Evolutionary conservation across 1,140 invertebrate species (phyloP), one percentile per base, ranked within the genome.

Genomic region (Amyelois transitella): DNA sequence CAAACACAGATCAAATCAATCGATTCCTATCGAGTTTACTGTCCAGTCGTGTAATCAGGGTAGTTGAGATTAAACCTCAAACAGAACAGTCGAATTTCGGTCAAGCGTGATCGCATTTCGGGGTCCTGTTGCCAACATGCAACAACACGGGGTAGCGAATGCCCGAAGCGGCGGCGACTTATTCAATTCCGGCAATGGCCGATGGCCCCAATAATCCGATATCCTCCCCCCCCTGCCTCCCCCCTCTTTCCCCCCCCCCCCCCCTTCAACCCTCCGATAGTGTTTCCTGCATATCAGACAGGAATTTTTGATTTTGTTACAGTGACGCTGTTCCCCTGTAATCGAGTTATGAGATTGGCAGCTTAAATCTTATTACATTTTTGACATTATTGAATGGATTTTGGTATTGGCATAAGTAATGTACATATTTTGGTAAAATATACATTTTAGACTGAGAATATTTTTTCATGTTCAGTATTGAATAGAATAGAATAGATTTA

Each of bases 171-270:
- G 61, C 56, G 6, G 53, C 12, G 44, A 53, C 43, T 63, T 55
- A 63, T 63, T 59, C 52, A 63, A 63, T 63, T 63, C 56, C 61
- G 32, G 38, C 50, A 50, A 55, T 63, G 28, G 56, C 43, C 50
- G 53, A 55, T 63, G 45, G 56, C 56, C 43, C 25, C 55, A 56
- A 53, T 56, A 62, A 62, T 57, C 55, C 38, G 54, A 62, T 53
- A 53, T 62, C 25, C 55, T 43, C 44, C 48, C 20, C 18, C 53
- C 32, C 24, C 5, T 14, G 2, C 12, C 22, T 38, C 48, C 43
- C 48, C 25, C n/a, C n/a, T 38, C n/a, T 38, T 14, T 2, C 4
- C 32, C 32, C 32, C 32, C 17, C 12, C 53, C 22, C 17, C 10
- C 28, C 50, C 45, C 44, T 6, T 45, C 10, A 12, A 18, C n/a